Evolutionary conservation across 2,113 vertebrate species (phyloP).

Genomic region (Sorex araneus): DNA sequence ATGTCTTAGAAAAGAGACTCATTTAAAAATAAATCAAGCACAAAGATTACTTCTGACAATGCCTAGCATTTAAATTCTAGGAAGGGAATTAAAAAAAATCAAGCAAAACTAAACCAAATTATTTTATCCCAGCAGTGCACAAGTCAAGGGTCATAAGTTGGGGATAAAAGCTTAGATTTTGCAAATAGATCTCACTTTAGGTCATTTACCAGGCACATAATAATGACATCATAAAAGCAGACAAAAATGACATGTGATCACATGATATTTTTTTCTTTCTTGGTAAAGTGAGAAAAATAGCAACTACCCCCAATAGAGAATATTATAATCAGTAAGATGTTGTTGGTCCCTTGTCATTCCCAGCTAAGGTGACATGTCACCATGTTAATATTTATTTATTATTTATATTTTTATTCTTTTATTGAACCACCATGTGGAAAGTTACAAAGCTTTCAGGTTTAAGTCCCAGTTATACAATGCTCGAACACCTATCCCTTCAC

Average conservation of each 20-base stretch:
- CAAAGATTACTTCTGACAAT: background rate
- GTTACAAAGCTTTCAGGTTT: no score
- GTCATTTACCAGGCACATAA: background rate
- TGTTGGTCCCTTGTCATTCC: background rate
- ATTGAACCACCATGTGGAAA: no score
- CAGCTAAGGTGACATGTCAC: background rate
- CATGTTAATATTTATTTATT: no score
- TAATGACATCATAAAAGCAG: background rate
- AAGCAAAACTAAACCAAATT: background rate
- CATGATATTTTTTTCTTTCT: background rate
- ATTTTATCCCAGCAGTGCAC: background rate
- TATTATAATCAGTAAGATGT: background rate
- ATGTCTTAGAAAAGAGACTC: background rate
- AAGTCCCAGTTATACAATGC: no score
- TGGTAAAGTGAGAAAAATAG: background rate
- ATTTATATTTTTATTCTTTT: no score
- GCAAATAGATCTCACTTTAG: background rate
- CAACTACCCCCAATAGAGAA: background rate
- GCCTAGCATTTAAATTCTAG: background rate
- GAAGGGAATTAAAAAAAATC: background rate
- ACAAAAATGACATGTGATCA: background rate
- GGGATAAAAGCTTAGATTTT: background rate
- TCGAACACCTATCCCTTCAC: no score
- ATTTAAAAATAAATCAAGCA: constrained; percentile 44
- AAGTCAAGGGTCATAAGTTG: background rate